Evolutionary conservation across 2,797 vertebrate species (phyloP), one percentile per base, ranked within the genome.

Genomic region (Hephaestus fuliginosus): DNA sequence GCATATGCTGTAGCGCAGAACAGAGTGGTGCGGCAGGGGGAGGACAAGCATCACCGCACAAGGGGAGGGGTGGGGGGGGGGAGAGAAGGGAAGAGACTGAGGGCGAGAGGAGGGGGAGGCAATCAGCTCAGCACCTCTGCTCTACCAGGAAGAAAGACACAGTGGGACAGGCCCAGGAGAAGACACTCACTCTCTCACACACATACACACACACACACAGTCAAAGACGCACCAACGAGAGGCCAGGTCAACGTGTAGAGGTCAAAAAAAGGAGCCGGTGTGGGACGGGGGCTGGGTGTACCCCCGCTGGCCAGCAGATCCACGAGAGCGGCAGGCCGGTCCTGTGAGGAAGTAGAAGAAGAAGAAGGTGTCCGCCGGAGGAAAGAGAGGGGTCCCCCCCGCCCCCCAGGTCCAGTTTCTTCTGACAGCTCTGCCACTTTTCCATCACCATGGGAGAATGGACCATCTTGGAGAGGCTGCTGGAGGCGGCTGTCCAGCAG

Each of bases 401-500:
- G 39, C 51, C 73, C 11, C 82, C 39, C 49, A 61, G 73, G 63
- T 85, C 71, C 81, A 13, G 44, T 82, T 92, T 89, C 85, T 76
- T 52, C 81, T 85, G 80, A 90, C 57, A 76, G 70, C 28, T n/a
- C 74, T 70, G 74, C 69, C 80, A 81, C 81, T 67, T 84, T 33
- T 89, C 90, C 80, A 33, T 77, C 90, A 83, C 82, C 91, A 97
- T 97, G 96, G 97, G 97, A 22, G 97, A 97, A 93, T 97, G 96
- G 97, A 97, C 97, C 81, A 97, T 97, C 82, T 76, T 97, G 91
- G 96, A 97, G 96, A 94, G 97, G 89, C 93, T 97, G 93, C 95
- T 97, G 93, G 97, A 97, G 93, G 97, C 97, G 56, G 97, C 97
- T 66, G 97, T 97, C 84, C 97, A 97, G 94, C 97, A 97, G 95